A percentile compares a stretch with the other conserved stretches of the same genome.
Evolutionary conservation across 2,113 vertebrate genomes (phyloP).

Genomic region (Sinocyclocheilus anophthalmus): DNA sequence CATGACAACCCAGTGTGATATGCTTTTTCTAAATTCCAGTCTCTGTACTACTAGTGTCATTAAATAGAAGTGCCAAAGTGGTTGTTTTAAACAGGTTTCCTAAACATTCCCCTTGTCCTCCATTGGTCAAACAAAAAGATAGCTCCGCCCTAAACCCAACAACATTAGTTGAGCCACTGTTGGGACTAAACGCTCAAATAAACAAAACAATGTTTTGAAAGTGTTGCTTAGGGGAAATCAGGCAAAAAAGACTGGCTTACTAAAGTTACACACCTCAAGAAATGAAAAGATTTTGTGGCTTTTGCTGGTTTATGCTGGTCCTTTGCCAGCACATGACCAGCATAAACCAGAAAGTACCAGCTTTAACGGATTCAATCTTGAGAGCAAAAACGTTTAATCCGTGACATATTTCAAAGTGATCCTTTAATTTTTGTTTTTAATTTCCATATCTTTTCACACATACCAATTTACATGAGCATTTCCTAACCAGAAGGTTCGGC

Average conservation of each 20-base stretch:
- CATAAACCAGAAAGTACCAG: too few species aligned
- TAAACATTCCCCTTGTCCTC: not conserved
- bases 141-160: not conserved
- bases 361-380: too few species aligned
- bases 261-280: not conserved
- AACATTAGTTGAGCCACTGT: not conserved
- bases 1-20: not conserved
- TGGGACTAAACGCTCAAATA: not conserved
- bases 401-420: not conserved
- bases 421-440: not conserved
- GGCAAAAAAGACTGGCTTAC: not conserved
- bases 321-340: too few species aligned
- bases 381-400: not conserved
- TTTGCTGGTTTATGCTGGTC: too few species aligned
- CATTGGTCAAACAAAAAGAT: not conserved
- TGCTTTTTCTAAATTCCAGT: not conserved
- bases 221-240: not conserved
- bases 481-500: constrained; percentile 18
- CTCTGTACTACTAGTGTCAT: not conserved
- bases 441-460: not conserved
- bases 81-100: not conserved
- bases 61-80: not conserved
- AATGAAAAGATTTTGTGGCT: not conserved
- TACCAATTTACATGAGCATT: not conserved
- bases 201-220: not conserved